Percentiles rank a stretch among this genome's conserved stretches.
These are phyloP conservation scores for Metopia argyrocephala DNA, from an alignment of 2,888 invertebrate species.

Conservation along the genomic window DNA sequence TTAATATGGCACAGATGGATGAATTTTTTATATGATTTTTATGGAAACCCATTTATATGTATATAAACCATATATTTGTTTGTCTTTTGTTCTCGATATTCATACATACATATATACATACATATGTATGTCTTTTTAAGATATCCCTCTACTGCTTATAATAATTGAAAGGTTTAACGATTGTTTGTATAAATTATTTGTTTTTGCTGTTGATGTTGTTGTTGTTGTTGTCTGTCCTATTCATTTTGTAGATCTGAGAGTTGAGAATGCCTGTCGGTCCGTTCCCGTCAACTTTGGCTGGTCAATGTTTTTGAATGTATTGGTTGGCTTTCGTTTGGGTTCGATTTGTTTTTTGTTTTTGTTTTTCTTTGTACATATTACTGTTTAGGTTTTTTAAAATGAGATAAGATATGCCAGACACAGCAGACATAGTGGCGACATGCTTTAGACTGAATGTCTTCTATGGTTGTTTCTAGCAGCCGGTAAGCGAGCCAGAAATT, in stretches of 20 bases:
- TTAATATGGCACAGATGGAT: slow-evolving; percentile 41
- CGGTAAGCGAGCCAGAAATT: slow-evolving; percentile 29
- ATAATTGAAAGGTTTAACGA: slow-evolving; percentile 56
- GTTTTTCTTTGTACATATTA: slow-evolving; percentile 8
- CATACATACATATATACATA: no score
- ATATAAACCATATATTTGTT: no score
- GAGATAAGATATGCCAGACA: slow-evolving; percentile 77
- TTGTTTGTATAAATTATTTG: slow-evolving; percentile 25
- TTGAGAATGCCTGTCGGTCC: background rate
- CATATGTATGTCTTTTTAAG: slow-evolving; percentile 13
- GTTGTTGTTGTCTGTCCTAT: slow-evolving; percentile 5
- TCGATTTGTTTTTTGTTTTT: slow-evolving; percentile 32
- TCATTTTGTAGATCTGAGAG: slow-evolving; percentile 46
- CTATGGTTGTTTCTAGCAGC: slow-evolving; percentile 43
- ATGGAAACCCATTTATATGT: slow-evolving; percentile 41
- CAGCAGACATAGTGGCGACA: slow-evolving; percentile 77
- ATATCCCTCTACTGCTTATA: slow-evolving; percentile 7
- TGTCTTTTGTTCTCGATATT: slow-evolving; percentile 6
- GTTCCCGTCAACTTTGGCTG: slow-evolving; percentile 29
- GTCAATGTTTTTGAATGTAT: slow-evolving; percentile 42
- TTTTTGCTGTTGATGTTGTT: background rate
- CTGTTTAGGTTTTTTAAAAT: slow-evolving; percentile 61
- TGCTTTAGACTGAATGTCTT: slow-evolving; percentile 60
- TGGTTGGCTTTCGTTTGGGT: slow-evolving; percentile 31
- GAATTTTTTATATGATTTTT: slow-evolving; percentile 39